A percentile compares a stretch with the other conserved stretches of the same genome.
Evolutionary conservation across 2,113 vertebrate species (phyloP).

Genomic region (Mustela lutreola): DNA sequence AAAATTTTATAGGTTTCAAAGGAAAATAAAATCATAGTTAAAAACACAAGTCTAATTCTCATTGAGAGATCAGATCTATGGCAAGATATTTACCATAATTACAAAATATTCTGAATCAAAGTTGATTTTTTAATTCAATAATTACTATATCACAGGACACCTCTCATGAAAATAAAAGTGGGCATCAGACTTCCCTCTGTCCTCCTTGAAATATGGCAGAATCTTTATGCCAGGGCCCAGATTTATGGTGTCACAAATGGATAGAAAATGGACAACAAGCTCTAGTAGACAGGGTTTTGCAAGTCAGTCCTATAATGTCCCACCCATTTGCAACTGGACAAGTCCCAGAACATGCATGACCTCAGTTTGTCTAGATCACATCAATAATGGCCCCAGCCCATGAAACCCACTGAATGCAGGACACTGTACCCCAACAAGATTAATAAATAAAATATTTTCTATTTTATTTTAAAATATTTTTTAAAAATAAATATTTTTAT

Average conservation of each 20-base stretch:
- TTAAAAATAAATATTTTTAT: no score
- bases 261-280: neutral
- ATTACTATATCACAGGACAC: neutral
- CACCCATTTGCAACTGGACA: neutral
- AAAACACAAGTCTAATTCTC: neutral
- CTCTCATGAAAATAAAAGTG: neutral
- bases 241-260: accelerated
- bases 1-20: neutral
- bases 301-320: neutral
- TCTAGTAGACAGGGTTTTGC: neutral
- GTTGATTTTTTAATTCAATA: neutral
- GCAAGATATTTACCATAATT: neutral
- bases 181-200: neutral
- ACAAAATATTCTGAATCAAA: neutral
- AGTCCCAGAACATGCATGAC: neutral
- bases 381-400: accelerated
- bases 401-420: neutral
- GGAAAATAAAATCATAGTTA: neutral
- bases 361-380: neutral
- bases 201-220: neutral
- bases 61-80: neutral
- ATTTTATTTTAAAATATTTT: no score
- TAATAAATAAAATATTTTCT: no score
- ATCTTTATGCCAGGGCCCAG: neutral
- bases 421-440: neutral